Percentiles rank a stretch among this genome's conserved stretches.
Conservation (phyloP, 2,888 invertebrate genomes). For the Pseudococcus viburni region DNA sequence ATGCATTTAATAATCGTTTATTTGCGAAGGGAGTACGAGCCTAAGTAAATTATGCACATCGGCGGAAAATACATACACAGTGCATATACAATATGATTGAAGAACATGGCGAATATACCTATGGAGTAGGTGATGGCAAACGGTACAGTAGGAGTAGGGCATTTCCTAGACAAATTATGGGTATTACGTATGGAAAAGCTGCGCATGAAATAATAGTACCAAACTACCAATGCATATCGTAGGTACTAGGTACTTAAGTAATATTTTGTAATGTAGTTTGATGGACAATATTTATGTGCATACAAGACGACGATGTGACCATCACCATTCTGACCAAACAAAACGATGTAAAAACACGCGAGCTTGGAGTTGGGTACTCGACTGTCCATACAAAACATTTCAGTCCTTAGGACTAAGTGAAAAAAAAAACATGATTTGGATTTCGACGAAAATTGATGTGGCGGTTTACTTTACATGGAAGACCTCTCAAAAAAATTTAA, state of each 20-base stretch:
- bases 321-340: background rate
- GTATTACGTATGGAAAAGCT: constrained; percentile 22
- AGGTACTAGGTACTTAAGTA: background rate
- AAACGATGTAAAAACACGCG: constrained; percentile 36
- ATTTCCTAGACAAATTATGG: background rate
- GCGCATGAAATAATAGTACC: background rate
- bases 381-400: no score
- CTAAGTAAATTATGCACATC: constrained; percentile 34
- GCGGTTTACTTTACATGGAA: no score
- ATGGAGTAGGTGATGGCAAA: background rate
- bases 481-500: no score
- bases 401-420: no score
- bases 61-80: background rate
- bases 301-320: constrained; percentile 3
- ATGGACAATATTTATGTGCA: background rate
- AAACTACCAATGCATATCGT: background rate
- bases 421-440: no score
- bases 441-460: no score
- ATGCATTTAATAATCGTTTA: constrained; percentile 39
- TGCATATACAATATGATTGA: background rate
- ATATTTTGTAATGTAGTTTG: background rate
- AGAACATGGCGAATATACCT: constrained; percentile 27
- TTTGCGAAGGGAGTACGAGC: constrained; percentile 5
- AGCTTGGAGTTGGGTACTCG: background rate
- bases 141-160: background rate